These are phyloP conservation scores for Ridgeia piscesae DNA, from an alignment of 1,140 invertebrate genomes.

Conservation along the genomic window DNA sequence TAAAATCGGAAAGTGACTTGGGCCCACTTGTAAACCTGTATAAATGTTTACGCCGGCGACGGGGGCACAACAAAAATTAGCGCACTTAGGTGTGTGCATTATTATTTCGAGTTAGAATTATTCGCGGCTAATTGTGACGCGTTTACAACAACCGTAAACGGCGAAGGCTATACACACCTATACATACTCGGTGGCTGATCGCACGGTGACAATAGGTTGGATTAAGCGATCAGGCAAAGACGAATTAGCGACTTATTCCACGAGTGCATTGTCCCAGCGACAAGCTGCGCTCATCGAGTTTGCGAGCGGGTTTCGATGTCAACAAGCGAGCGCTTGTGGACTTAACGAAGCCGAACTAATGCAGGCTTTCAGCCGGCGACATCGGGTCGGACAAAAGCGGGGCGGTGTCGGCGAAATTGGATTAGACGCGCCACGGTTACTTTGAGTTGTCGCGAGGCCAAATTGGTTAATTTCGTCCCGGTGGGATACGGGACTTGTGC, in stretches of 20 bases:
- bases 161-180: too few relatives aligned
- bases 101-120: neutral
- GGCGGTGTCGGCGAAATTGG: neutral
- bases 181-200: neutral
- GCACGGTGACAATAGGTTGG: neutral
- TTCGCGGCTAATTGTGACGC: neutral
- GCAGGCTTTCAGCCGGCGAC: neutral
- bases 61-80: neutral
- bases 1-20: slow-evolving; percentile 1
- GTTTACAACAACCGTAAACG: neutral
- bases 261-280: neutral
- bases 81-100: neutral
- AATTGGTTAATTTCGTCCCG: neutral
- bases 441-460: neutral
- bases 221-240: neutral
- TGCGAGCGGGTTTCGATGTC: neutral
- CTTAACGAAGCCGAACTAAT: neutral
- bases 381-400: neutral
- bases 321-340: neutral
- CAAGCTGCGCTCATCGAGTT: neutral
- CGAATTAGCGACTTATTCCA: neutral
- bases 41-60: neutral
- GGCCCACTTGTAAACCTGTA: neutral
- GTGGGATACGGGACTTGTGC: neutral
- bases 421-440: neutral